Conservation (phyloP, 2,113 vertebrate genomes). For the Phrynocephalus versicolor region DNA sequence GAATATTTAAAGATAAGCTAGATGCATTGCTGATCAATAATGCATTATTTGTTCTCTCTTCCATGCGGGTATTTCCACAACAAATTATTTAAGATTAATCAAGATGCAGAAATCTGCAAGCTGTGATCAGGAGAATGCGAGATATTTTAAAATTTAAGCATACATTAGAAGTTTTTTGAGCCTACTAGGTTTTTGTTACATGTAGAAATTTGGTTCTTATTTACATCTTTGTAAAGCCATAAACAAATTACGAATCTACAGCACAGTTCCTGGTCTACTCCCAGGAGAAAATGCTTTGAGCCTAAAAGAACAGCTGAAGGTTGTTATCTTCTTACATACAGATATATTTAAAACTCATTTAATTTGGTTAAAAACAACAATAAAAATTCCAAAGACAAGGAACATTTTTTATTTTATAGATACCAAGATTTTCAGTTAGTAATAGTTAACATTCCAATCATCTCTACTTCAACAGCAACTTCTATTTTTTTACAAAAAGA, state of each 20-base stretch:
- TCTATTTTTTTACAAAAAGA: background rate
- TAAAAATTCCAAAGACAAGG: background rate
- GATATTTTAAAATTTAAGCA: background rate
- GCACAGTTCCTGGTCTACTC: no score
- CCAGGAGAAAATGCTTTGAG: background rate
- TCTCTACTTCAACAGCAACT: background rate
- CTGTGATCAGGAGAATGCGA: background rate
- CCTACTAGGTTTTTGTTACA: background rate
- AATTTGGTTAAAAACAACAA: background rate
- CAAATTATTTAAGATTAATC: background rate
- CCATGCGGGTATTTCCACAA: no score
- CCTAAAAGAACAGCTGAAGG: background rate
- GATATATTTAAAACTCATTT: background rate
- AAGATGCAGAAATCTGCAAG: background rate
- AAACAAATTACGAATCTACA: background rate
- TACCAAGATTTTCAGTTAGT: background rate
- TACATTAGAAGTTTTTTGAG: background rate
- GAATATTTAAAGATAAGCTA: background rate
- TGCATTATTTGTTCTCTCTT: background rate
- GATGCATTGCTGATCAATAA: background rate
- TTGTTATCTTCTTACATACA: background rate
- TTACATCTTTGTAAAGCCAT: background rate
- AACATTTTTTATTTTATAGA: background rate
- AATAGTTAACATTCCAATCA: background rate
- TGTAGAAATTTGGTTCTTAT: background rate